These are phyloP conservation scores for Helicoverpa assulta DNA, from an alignment of 2,888 invertebrate genomes.

Conservation along the genomic window DNA sequence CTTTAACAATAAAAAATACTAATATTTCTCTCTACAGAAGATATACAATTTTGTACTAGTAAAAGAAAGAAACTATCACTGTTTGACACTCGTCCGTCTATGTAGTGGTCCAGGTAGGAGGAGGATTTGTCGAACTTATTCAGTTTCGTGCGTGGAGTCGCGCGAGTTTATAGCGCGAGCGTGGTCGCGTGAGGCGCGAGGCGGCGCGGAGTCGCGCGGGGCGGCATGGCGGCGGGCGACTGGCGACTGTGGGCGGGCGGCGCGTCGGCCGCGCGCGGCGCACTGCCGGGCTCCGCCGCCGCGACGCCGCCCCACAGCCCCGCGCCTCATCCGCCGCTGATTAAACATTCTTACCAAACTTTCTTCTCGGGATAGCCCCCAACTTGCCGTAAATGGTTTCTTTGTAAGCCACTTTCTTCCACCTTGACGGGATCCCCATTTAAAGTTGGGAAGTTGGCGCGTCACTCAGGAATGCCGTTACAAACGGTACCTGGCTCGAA, in stretches of 20 bases:
- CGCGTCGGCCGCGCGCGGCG: slow-evolving; percentile 90
- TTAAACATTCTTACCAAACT: slow-evolving; percentile 87
- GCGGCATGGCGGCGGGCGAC: slow-evolving; percentile 76
- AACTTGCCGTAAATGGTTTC: slow-evolving; percentile 73
- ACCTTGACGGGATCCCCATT: slow-evolving; percentile 60
- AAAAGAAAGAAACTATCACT: slow-evolving; percentile 77
- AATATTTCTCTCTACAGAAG: slow-evolving; percentile 78
- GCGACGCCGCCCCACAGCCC: slow-evolving; percentile 71
- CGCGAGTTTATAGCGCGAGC: slow-evolving; percentile 79
- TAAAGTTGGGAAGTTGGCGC: slow-evolving; percentile 56
- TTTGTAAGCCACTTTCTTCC: slow-evolving; percentile 69
- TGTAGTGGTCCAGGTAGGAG: slow-evolving; percentile 90
- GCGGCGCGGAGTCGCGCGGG: slow-evolving; percentile 71
- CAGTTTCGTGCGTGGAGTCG: slow-evolving; percentile 85
- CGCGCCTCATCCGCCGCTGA: slow-evolving; percentile 70
- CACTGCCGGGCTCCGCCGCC: slow-evolving; percentile 86
- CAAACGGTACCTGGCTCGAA: slow-evolving; percentile 38
- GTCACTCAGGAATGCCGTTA: slow-evolving; percentile 49
- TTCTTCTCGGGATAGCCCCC: slow-evolving; percentile 76
- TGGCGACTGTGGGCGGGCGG: slow-evolving; percentile 83
- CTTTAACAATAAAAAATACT: slow-evolving; percentile 87
- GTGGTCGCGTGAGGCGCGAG: slow-evolving; percentile 68
- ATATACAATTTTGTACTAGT: slow-evolving; percentile 89
- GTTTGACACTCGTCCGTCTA: slow-evolving; percentile 81
- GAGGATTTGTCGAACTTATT: slow-evolving; percentile 90